Evolutionary conservation across 2,113 vertebrate genomes (phyloP).

Genomic region (Zapus hudsonius): DNA sequence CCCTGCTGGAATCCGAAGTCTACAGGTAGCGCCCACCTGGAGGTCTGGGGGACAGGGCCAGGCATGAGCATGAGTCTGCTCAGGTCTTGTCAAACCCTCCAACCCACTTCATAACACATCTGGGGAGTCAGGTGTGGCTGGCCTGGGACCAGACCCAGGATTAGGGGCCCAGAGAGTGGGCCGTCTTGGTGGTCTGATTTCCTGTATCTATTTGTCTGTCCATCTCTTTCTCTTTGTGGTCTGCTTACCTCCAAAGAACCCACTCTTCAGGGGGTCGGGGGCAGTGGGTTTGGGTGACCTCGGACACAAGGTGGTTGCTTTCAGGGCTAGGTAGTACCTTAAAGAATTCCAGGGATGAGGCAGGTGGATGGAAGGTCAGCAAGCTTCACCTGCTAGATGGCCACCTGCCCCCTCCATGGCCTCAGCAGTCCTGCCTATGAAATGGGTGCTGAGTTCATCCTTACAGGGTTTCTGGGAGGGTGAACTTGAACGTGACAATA

Average conservation of each 20-base stretch:
- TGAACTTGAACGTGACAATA: not conserved
- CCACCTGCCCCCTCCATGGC: not conserved
- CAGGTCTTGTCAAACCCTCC: not conserved
- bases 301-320: not conserved
- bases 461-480: not conserved
- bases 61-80: not conserved
- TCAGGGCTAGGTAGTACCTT: no score
- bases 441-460: not conserved
- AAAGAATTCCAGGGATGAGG: no score
- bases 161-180: not conserved
- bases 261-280: not conserved
- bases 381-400: not conserved
- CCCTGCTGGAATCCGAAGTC: not conserved
- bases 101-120: not conserved
- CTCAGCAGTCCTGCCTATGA: not conserved
- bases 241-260: not conserved
- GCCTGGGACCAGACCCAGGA: no score
- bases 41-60: fast-evolving
- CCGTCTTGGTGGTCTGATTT: not conserved
- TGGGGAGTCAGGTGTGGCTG: not conserved
- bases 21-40: not conserved
- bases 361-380: not conserved
- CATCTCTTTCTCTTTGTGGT: not conserved
- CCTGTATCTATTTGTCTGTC: no score
- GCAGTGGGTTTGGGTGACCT: not conserved